These are phyloP conservation scores for Adelphocoris suturalis DNA, from an alignment of 2,888 invertebrate genomes.

Conservation along the genomic window DNA sequence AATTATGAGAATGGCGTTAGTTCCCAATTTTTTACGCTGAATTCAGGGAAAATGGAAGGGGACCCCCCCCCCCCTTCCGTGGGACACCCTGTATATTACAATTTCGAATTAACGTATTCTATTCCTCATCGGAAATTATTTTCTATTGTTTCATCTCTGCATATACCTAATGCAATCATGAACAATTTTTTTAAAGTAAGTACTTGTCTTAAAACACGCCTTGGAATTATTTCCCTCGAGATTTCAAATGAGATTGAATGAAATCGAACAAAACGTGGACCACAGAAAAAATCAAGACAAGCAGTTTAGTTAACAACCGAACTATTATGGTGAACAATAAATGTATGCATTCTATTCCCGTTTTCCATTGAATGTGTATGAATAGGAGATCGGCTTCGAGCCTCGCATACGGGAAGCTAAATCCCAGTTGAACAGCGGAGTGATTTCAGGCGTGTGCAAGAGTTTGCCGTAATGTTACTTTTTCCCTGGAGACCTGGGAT, in stretches of 20 bases:
- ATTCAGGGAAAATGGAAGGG: too few relatives aligned
- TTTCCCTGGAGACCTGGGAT: neutral
- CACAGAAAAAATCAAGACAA: neutral
- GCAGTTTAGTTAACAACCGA: neutral
- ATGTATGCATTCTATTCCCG: slow-evolving; percentile 38
- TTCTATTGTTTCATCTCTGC: too few relatives aligned
- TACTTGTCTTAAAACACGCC: too few relatives aligned
- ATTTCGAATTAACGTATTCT: too few relatives aligned
- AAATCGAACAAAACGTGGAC: neutral
- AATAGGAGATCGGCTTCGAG: neutral
- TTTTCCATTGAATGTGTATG: slow-evolving; percentile 34
- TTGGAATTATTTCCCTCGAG: neutral
- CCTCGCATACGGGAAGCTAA: neutral
- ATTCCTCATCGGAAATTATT: too few relatives aligned
- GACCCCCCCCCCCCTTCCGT: too few relatives aligned
- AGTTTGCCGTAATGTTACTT: neutral
- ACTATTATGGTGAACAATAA: slow-evolving; percentile 41
- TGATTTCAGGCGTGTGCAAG: neutral
- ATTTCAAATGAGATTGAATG: neutral
- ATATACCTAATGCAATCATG: too few relatives aligned
- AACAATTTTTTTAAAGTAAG: too few relatives aligned
- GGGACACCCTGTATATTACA: too few relatives aligned
- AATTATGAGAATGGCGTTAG: too few relatives aligned
- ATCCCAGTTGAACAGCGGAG: neutral
- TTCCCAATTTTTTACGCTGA: too few relatives aligned